Evolutionary conservation across 2,888 invertebrate species (phyloP).

Genomic region (Baccha elongata): DNA sequence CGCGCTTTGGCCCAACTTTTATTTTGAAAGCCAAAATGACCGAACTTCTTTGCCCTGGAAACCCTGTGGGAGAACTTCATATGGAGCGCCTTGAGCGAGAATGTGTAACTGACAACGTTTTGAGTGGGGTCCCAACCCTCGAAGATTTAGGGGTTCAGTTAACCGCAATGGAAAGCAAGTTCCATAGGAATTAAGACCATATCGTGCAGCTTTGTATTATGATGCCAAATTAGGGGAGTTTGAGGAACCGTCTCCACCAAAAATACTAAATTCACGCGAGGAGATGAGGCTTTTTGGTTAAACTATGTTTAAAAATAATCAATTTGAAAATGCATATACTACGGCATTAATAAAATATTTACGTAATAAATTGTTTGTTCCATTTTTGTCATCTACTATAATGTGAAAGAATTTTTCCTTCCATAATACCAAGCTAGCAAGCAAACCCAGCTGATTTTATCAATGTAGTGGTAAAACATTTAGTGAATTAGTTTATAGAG

Average conservation of each 20-base stretch:
- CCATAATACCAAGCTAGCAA: too few species aligned
- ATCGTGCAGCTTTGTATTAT: slow-evolving; percentile 87
- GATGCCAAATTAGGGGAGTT: slow-evolving; percentile 90
- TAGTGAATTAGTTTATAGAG: too few species aligned
- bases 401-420: too few species aligned
- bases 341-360: too few species aligned
- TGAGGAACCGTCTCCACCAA: slow-evolving; percentile 85
- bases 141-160: slow-evolving; percentile 94
- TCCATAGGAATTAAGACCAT: slow-evolving; percentile 91
- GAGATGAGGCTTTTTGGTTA: slow-evolving; percentile 75
- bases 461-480: too few species aligned
- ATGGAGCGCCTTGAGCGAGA: slow-evolving; percentile 94
- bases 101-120: slow-evolving; percentile 87
- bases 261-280: slow-evolving; percentile 77
- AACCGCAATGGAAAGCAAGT: slow-evolving; percentile 89
- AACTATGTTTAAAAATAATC: neutral
- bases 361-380: too few species aligned
- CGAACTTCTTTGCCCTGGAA: slow-evolving; percentile 85
- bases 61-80: slow-evolving; percentile 87
- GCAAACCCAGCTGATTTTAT: too few species aligned
- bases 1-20: slow-evolving; percentile 88
- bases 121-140: slow-evolving; percentile 87
- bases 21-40: slow-evolving; percentile 86
- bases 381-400: too few species aligned
- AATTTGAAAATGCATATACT: neutral